These are phyloP conservation scores for Andrena camellia DNA, from an alignment of 2,888 invertebrate genomes.

Conservation along the genomic window DNA sequence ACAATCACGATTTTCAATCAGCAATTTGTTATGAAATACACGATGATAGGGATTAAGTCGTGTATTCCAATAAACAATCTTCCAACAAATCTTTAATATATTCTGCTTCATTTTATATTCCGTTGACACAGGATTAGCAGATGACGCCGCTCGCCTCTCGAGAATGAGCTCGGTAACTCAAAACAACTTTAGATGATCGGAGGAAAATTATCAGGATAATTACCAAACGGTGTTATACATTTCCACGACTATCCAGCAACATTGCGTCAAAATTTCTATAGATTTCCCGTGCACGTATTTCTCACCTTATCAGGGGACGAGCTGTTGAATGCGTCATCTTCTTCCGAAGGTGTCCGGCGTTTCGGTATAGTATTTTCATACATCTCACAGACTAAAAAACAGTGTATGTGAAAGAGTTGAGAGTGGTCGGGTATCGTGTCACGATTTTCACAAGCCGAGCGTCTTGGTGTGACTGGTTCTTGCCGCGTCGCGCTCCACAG, in stretches of 20 bases:
- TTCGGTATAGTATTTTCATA: conserved; percentile 25
- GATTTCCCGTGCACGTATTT: background rate
- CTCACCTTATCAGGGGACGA: conserved; percentile 59
- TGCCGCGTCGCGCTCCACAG: conserved; percentile 12
- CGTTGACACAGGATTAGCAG: too few species aligned
- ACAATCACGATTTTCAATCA: too few species aligned
- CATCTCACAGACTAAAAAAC: conserved; percentile 33
- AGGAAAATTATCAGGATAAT: background rate
- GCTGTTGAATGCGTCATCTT: background rate
- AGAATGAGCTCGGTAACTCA: background rate
- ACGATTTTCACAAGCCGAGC: conserved; percentile 50
- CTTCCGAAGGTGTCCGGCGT: background rate
- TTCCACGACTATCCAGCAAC: background rate
- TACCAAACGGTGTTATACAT: background rate
- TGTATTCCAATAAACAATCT: too few species aligned
- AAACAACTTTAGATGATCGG: background rate
- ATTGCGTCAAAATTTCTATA: background rate
- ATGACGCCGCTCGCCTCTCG: too few species aligned
- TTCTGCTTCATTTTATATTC: too few species aligned
- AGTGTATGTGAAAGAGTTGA: background rate
- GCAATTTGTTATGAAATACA: too few species aligned
- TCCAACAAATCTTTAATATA: too few species aligned
- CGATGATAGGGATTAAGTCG: too few species aligned
- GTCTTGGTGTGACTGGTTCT: conserved; percentile 56
- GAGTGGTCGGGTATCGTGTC: background rate